Base-by-base conservation (phyloP, 2,888 invertebrate species). In the Alentia gelatinosa region DNA sequence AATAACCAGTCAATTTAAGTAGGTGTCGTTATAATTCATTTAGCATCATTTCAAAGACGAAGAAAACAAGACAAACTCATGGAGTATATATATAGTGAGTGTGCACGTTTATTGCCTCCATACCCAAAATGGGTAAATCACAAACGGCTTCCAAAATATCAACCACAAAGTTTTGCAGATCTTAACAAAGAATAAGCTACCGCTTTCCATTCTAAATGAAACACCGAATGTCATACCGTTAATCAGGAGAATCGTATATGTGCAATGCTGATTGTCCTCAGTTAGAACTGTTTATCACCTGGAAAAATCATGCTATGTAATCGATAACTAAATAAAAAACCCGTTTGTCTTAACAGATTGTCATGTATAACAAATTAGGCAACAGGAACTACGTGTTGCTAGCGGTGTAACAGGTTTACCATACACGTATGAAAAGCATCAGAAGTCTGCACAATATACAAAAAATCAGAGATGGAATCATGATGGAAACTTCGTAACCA, bases 101-200 rank as follows among this genome's bases (percentile, higher is more conserved):
- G 86, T 86, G 86, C 86, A 86, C 47, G 79, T 86, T 86, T 86
- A 86, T 86, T 86, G 86, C 86, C 86, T 86, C 86, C 86, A 50
- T 26, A 42, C 86, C 86, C 86, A 47, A 86, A 47, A 47, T 86
- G 86, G 86, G 86, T 50, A 86, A 86, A 86, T 47, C 86, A 86
- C 86, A 86, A 86, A 86, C 86, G 33, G 42, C 47, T 42, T 50
- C 86, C 86, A 86, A 50, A 86, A 86, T 86, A 86, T 86, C 50
- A 86, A 86, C 86, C 86, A 86, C 86, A 86, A 86, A 47, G 86
- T 86, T 50, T 47, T 47, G 42, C 86, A 86, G 86, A 86, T 86
- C 26, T 30, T 42, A 86, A 86, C 86, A 86, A 86, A 86, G 12
- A n/a, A 86, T 86, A 86, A 30, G 12, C 86, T 86, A 30, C 39